Evolutionary conservation across 2,888 invertebrate species (phyloP), one percentile per base, ranked within the genome.

Genomic region (Amiota mariae): DNA sequence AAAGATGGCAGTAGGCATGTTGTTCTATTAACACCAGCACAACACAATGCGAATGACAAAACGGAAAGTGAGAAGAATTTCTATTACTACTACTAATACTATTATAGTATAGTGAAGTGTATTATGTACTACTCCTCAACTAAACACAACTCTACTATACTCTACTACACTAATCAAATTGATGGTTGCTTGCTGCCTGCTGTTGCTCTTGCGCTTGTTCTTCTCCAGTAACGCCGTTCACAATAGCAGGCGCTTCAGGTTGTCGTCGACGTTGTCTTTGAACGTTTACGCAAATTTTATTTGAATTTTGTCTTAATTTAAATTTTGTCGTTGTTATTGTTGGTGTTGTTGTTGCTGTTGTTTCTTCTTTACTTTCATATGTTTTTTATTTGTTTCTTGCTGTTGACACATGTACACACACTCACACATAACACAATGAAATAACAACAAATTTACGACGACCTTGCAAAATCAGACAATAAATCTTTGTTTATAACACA

Each of bases 321-420:
- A 36, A 36, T 36, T 36, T 36, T 36, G 36, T 77, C 77, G 78
- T 82, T 80, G 78, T 74, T 77, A 74, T 76, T 75, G 75, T 75
- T 71, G 67, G 49, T 54, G 64, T 67, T 57, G 76, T 75, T 80
- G 76, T 78, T 68, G 72, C 47, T 70, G 36, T 46, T 72, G 79
- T 72, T 78, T 71, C 64, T 77, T 75, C 73, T 75, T 73, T 75
- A 75, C 75, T 24, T 36, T 6, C 47, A 68, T 73, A 51, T 72
- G 72, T 79, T 77, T 74, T 74, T 74, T 76, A 75, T 73, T 75
- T 71, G 72, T 73, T 71, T 77, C 59, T 72, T 75, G 75, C 68
- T 73, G 75, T 72, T 77, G 73, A 61, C 72, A 74, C 36, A 36
- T 36, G 36, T 6, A 36, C 36, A 36, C 36, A 36, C 36, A 36